Conservation (phyloP, 2,888 invertebrate genomes). For the Caenorhabditis sp. region DNA sequence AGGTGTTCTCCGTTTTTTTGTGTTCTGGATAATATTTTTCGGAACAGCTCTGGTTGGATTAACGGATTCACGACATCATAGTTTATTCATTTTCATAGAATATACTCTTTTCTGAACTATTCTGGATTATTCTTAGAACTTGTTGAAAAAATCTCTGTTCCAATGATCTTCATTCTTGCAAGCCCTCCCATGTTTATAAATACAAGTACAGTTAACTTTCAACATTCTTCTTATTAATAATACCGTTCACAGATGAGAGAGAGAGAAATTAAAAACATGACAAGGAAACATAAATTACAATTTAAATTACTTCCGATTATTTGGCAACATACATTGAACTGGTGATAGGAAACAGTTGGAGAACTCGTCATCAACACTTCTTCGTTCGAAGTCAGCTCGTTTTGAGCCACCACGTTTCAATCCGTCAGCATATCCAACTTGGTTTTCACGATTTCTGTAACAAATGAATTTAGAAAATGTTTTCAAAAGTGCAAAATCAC, state of each 20-base stretch:
- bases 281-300: slow-evolving; percentile 18
- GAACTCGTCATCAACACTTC: slow-evolving; percentile 56
- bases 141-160: no score
- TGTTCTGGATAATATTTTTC: no score
- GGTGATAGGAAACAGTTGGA: slow-evolving; percentile 61
- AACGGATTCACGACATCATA: no score
- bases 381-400: slow-evolving; percentile 46
- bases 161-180: no score
- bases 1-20: no score
- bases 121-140: no score
- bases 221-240: background rate
- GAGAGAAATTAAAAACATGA: background rate
- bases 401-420: slow-evolving; percentile 40
- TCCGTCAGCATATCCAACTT: slow-evolving; percentile 18
- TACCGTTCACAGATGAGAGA: slow-evolving; percentile 1
- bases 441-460: slow-evolving; percentile 39
- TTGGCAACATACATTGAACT: slow-evolving; percentile 57
- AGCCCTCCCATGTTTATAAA: background rate
- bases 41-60: no score
- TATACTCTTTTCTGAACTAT: no score
- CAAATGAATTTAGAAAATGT: background rate
- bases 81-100: no score
- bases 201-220: background rate
- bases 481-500: slow-evolving; percentile 12
- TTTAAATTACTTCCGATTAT: slow-evolving; percentile 32